Percentiles rank a stretch among this genome's conserved stretches.
phyloP scores from a whole-genome alignment of 2,888 invertebrate species.

The Macrostomum cliftonense region DNA sequence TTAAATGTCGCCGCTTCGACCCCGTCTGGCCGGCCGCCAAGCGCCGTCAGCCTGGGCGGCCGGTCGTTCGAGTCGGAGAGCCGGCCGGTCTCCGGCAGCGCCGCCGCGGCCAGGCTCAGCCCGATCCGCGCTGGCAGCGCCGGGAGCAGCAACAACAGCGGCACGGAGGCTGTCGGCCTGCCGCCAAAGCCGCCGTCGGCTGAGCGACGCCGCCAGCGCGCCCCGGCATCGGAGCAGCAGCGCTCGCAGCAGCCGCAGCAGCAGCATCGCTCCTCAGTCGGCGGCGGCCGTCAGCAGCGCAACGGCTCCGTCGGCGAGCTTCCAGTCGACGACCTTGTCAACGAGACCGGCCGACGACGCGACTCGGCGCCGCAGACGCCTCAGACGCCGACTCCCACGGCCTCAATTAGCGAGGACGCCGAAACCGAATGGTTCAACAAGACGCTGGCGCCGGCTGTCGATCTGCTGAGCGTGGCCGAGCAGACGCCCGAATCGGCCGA shows the following conservation, averaged over 20 bases:
- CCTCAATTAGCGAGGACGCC: conserved; percentile 17
- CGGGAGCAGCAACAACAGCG: too few species aligned
- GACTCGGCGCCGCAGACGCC: conserved; percentile 51
- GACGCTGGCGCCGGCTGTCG: conserved; percentile 19
- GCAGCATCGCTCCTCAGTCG: neutral
- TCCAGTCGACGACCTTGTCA: conserved; percentile 36
- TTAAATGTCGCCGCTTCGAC: too few species aligned
- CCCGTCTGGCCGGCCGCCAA: conserved; percentile 30
- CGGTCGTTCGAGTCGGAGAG: conserved; percentile 31
- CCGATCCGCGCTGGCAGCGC: too few species aligned
- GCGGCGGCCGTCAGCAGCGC: neutral
- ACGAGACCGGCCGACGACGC: conserved; percentile 64
- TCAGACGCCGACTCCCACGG: too few species aligned
- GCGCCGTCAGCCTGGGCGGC: conserved; percentile 33
- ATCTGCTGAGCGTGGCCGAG: conserved; percentile 32
- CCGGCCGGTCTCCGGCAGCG: conserved; percentile 28
- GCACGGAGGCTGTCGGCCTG: neutral
- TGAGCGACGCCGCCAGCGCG: neutral
- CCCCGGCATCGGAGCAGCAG: neutral
- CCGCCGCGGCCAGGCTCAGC: conserved; percentile 17
- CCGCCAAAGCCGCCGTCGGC: neutral
- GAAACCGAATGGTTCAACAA: neutral
- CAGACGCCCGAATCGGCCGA: conserved; percentile 30
- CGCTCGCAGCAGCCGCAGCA: neutral
- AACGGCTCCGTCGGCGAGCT: neutral